phyloP scores from a whole-genome alignment of 2,888 invertebrate genomes.

The Eupeodes latifasciatus region DNA sequence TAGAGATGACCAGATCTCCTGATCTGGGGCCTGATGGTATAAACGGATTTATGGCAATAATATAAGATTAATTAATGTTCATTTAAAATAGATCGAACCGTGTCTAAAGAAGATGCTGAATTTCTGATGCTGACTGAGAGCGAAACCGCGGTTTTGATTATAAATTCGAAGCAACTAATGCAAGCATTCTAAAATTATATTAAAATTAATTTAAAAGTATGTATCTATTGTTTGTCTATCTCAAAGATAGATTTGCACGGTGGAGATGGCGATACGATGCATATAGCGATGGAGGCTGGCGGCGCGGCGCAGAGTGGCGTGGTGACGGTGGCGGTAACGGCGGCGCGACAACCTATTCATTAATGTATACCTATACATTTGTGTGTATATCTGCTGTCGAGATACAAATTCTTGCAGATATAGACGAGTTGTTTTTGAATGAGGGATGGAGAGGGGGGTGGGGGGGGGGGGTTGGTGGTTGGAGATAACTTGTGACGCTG shows the following conservation, averaged over 20 bases:
- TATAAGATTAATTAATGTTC: slow-evolving; percentile 76
- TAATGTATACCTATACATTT: not conserved
- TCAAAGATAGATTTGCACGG: slow-evolving; percentile 48
- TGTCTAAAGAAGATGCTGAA: slow-evolving; percentile 46
- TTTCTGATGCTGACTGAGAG: slow-evolving; percentile 10
- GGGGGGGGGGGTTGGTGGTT: not conserved
- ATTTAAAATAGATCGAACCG: slow-evolving; percentile 76
- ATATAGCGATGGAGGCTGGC: too few species aligned
- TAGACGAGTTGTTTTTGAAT: not conserved
- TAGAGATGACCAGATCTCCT: slow-evolving; percentile 28
- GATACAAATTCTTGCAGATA: slow-evolving; percentile 20
- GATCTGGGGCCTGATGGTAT: slow-evolving; percentile 24
- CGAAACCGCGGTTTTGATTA: slow-evolving; percentile 45
- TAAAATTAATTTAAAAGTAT: slow-evolving; percentile 70
- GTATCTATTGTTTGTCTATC: slow-evolving; percentile 66
- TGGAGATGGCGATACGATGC: too few species aligned
- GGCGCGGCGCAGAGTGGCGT: not conserved
- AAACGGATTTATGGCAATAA: slow-evolving; percentile 61
- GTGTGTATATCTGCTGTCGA: slow-evolving; percentile 1
- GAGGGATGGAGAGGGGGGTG: too few species aligned
- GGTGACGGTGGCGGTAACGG: not conserved
- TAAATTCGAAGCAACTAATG: slow-evolving; percentile 46
- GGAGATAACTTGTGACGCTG: slow-evolving; percentile 52
- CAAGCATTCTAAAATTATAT: slow-evolving; percentile 69
- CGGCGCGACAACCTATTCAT: slow-evolving; percentile 30